Evolutionary conservation across 2,113 vertebrate species (phyloP), one percentile per base, ranked within the genome.

Genomic region (Tamias sibiricus): DNA sequence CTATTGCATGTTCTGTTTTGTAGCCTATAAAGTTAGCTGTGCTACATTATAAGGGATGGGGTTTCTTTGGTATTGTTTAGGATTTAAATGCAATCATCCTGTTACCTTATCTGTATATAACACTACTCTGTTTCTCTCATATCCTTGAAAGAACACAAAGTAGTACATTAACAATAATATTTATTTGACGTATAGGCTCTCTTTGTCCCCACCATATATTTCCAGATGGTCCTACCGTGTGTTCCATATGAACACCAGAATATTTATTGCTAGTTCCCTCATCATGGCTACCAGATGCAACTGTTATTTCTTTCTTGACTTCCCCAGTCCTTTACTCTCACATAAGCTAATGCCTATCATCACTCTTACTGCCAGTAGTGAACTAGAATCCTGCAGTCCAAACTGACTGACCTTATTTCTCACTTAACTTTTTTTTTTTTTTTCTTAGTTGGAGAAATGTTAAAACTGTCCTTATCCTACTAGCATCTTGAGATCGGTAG

Each of bases 211-310:
- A 47, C 6, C 30, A 79, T 59, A 59, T 47, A 59, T 87, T 57
- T 69, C 93, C 16, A 93, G 7, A 59, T 68, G 3, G 57, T 4
- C 1, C 20, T 22, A 30, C 11, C 1, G 0, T 49, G 10, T 54
- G 8, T 66, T 89, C n/a, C 26, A 32, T 54, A 64, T 54, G 74
- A 54, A 12, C 3, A 12, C 20, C 11, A 2, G 40, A 83, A 24
- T 2, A 6, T 4, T 24, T n/a, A 35, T 62, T 32, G 66, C 6
- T 3, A 11, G 0, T 14, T 47, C 2, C 71, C 37, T 0, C 8
- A 24, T 13, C 20, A 16, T 32, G n/a, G 12, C 14, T 72, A 8
- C 24, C 11, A 3, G 10, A 32, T 47, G 14, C 6, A 42, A 54
- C 8, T 37, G 0, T 5, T 79, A 5, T 37, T 20, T 42, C 9